Evolutionary conservation across 2,113 vertebrate genomes (phyloP), one percentile per base, ranked within the genome.

Genomic region (Microcebus murinus): DNA sequence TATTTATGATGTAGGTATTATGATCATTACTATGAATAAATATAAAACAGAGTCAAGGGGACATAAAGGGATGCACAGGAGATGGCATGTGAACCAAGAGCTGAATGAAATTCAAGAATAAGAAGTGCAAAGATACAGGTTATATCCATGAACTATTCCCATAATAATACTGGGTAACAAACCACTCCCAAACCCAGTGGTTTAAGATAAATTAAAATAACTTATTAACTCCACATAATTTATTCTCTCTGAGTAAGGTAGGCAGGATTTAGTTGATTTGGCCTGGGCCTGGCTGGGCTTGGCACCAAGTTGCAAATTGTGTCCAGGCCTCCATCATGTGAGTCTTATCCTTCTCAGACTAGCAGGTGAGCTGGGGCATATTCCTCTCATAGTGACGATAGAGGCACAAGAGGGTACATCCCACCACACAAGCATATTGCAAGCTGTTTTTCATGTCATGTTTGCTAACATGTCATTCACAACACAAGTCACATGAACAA

Each of bases 121-220:
- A 90, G 8, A 36, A 50, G 6, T 15, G 31, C 21, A 61, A 52
- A 70, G 45, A 45, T 52, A 8, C 9, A 45, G 8, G 39, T 10
- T 48, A 23, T 45, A 39, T 25, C 79, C n/a, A 5, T 10, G 11
- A 57, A n/a, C 23, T 25, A 17, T 21, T 63, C 17, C 29, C n/a
- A 15, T 31, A 63, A 50, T 80, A 61, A 57, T 42, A 36, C 7
- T 31, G 31, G 17, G 13, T 77, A 55, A 68, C 36, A 67, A 68
- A 31, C 39, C 17, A 65, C 39, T 31, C 4, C 36, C 52, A 74
- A 76, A 88, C 27, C 17, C 21, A 27, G 10, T 50, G 11, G 70
- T 52, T 88, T 61, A 68, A 84, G 15, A 27, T 42, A 68, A 84
- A 27, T 74, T 29, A n/a, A 86, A 79, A 86, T 52, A 79, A 90